Evolutionary conservation across 1,140 invertebrate species (phyloP).

Genomic region (Drosophila pallidifrons): DNA sequence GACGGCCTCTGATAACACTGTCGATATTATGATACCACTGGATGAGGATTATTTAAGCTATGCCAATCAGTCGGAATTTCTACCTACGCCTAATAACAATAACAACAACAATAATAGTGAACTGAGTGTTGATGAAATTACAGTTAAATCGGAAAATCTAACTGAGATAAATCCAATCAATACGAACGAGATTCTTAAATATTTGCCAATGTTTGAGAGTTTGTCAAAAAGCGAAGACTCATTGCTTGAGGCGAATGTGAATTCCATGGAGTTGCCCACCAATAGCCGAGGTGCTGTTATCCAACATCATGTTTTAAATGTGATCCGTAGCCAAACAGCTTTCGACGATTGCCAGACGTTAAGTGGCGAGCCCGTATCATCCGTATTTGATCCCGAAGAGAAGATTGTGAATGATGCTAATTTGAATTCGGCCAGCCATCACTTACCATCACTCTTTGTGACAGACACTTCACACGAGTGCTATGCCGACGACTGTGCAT

Average conservation of each 20-base stretch:
- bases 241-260: conserved; percentile 32
- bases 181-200: conserved; percentile 45
- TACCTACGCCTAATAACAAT: conserved; percentile 48
- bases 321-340: conserved; percentile 36
- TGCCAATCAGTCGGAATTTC: conserved; percentile 56
- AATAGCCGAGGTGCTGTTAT: conserved; percentile 33
- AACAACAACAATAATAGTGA: conserved; percentile 49
- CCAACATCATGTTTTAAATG: conserved; percentile 42
- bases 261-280: conserved; percentile 4
- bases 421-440: conserved; percentile 82
- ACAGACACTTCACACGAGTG: conserved; percentile 64
- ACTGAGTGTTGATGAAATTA: conserved; percentile 41
- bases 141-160: conserved; percentile 49
- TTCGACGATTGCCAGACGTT: conserved; percentile 40
- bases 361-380: conserved; percentile 58
- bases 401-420: conserved; percentile 81
- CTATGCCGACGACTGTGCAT: conserved; percentile 61
- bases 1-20: conserved; percentile 44
- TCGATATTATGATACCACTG: conserved; percentile 66
- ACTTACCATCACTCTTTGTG: conserved; percentile 53
- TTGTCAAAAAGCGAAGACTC: conserved; percentile 50
- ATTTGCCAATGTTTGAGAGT: conserved; percentile 42
- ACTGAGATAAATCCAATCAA: conserved; percentile 49
- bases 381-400: conserved; percentile 64
- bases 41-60: conserved; percentile 60